Percentiles rank a stretch among this genome's conserved stretches.
phyloP scores from a whole-genome alignment of 2,888 invertebrate species.

The Saturnia pavonia region DNA sequence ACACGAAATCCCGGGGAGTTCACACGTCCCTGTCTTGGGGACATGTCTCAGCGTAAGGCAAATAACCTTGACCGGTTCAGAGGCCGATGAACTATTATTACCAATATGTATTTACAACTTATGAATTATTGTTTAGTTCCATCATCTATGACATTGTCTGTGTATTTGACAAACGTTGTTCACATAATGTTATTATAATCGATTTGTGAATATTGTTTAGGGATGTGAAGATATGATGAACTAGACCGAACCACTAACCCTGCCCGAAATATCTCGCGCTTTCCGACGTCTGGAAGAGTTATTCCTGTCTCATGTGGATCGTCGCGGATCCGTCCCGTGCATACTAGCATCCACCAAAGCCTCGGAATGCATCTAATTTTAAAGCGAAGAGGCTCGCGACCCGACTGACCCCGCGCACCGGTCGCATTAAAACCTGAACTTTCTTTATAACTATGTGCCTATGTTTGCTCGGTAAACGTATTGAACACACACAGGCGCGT shows the following conservation, averaged over 20 bases:
- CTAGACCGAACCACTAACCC: slow-evolving; percentile 74
- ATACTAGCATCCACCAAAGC: slow-evolving; percentile 58
- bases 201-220: slow-evolving; percentile 41
- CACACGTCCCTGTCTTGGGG: slow-evolving; percentile 38
- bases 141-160: neutral
- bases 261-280: slow-evolving; percentile 72
- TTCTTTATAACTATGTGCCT: slow-evolving; percentile 79
- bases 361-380: slow-evolving; percentile 81
- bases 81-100: slow-evolving; percentile 57
- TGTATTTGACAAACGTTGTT: slow-evolving; percentile 31
- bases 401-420: slow-evolving; percentile 77
- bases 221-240: slow-evolving; percentile 49
- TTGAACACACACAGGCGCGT: slow-evolving; percentile 71
- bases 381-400: slow-evolving; percentile 79
- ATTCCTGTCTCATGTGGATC: slow-evolving; percentile 60
- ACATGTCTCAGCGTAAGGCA: slow-evolving; percentile 50
- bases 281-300: slow-evolving; percentile 65
- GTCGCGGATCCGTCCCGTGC: slow-evolving; percentile 55
- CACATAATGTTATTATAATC: slow-evolving; percentile 39
- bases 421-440: slow-evolving; percentile 80
- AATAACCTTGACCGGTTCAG: slow-evolving; percentile 66
- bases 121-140: slow-evolving; percentile 11
- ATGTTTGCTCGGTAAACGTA: slow-evolving; percentile 76
- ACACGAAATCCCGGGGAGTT: slow-evolving; percentile 47
- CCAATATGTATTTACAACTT: slow-evolving; percentile 19